phyloP scores from a whole-genome alignment of 2,888 invertebrate species.

The Oscheius onirici region DNA sequence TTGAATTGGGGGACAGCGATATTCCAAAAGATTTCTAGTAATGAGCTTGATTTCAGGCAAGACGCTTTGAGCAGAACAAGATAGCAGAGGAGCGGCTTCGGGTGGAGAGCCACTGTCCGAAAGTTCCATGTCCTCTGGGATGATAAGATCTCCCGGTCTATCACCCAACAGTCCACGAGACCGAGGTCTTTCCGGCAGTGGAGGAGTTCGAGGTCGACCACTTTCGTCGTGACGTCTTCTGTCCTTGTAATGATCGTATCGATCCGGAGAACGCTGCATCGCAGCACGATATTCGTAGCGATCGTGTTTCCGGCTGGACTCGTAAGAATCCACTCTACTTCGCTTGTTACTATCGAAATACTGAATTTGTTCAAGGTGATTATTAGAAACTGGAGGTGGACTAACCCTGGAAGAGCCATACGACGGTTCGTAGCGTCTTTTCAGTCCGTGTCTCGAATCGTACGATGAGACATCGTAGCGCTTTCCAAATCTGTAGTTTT shows the following conservation, averaged over 20 bases:
- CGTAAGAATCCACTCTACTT: background rate
- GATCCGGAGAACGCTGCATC: no score
- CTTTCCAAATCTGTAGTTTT: background rate
- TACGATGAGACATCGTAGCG: background rate
- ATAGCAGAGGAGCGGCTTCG: no score
- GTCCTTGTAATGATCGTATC: background rate
- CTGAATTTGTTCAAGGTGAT: background rate
- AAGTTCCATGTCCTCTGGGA: no score
- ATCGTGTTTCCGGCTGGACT: background rate
- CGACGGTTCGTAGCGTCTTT: background rate
- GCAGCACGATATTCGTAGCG: no score
- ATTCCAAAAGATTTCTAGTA: no score
- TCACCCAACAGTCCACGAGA: no score
- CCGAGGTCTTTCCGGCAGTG: background rate
- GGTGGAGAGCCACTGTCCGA: no score
- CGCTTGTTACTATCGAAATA: constrained; percentile 4
- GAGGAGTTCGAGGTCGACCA: background rate
- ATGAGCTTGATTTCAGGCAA: no score
- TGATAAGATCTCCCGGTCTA: no score
- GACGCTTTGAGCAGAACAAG: no score
- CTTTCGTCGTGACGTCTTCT: background rate
- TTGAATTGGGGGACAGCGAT: no score
- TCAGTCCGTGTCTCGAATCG: background rate
- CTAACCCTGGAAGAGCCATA: background rate
- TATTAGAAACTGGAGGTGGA: background rate